Evolutionary conservation across 2,113 vertebrate species (phyloP), one percentile per base, ranked within the genome.

Genomic region (Burhinus oedicnemus): DNA sequence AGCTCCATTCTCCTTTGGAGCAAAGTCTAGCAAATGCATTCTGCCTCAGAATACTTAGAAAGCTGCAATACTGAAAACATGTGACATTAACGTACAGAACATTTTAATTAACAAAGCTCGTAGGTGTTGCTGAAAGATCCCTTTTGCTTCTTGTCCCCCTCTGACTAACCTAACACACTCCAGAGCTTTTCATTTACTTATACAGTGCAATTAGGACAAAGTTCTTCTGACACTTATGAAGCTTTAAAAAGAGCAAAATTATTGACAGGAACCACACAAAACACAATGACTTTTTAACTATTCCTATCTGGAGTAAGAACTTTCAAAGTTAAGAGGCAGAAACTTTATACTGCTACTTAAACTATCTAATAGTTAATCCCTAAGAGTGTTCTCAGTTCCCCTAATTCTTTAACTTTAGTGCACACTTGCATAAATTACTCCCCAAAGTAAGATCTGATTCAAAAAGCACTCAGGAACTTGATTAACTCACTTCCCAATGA

Each of bases 181-280:
- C 65, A 87, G 34, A 79, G 45, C 45, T 96, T 90, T 49, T 42
- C 77, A 89, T 89, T 96, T 83, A 49, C 68, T 95, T 90, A 55
- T 6, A 27, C 38, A 80, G 74, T 25, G 61, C 4, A 83, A 87
- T 13, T 78, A 96, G 79, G 85, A 97, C 77, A 12, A 88, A 94
- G 70, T 65, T 85, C 64, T 88, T 89, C 72, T 42, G 38, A 83
- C 36, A 51, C 58, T 45, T 85, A 34, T 8, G 16, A 91, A 78
- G 19, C 54, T 66, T 83, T 84, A 87, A 84, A 69, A 83, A 84
- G 36, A 66, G 74, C 12, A 83, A n/a, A 64, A 75, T 44, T 81
- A 87, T 81, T 75, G 72, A 60, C 0, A 4, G 38, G 26, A 91
- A 49, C 18, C 7, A 32, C 10, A 49, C 20, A 38, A 83, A 29